These are phyloP conservation scores for Dasypolia templi DNA, from an alignment of 2,888 invertebrate species.

Conservation along the genomic window DNA sequence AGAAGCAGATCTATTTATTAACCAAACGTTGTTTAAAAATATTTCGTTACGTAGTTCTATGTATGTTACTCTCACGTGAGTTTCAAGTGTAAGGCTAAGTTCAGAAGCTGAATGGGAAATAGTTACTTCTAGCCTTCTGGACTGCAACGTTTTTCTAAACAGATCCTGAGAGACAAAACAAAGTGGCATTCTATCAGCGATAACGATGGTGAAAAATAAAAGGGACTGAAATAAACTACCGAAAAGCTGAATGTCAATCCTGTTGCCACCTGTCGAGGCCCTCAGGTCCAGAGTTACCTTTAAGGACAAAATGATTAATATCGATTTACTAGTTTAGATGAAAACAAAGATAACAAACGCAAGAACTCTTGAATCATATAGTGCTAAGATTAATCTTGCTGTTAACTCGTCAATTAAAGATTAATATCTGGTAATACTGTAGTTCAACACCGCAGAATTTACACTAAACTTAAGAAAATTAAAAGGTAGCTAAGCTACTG, in stretches of 20 bases:
- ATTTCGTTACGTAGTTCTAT: slow-evolving; percentile 39
- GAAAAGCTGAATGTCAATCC: background rate
- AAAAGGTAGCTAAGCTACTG: no score
- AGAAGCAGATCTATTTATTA: slow-evolving; percentile 22
- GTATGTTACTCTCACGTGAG: slow-evolving; percentile 12
- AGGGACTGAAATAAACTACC: background rate
- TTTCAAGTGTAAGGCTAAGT: slow-evolving; percentile 30
- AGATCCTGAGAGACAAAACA: background rate
- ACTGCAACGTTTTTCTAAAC: background rate
- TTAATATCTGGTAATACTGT: background rate
- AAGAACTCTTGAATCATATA: background rate
- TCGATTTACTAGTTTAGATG: background rate
- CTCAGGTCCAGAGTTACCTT: background rate
- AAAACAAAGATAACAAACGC: no score
- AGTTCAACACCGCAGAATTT: no score
- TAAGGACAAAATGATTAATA: background rate
- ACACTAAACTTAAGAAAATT: no score
- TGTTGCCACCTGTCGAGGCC: background rate
- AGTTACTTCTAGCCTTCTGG: background rate
- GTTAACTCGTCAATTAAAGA: background rate
- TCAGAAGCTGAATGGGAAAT: background rate
- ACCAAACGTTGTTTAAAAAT: slow-evolving; percentile 28
- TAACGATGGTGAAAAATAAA: background rate
- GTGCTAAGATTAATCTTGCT: slow-evolving; percentile 2
- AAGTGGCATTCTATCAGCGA: background rate